phyloP scores from a whole-genome alignment of 2,888 invertebrate genomes.

The Leptopilina syphax region DNA sequence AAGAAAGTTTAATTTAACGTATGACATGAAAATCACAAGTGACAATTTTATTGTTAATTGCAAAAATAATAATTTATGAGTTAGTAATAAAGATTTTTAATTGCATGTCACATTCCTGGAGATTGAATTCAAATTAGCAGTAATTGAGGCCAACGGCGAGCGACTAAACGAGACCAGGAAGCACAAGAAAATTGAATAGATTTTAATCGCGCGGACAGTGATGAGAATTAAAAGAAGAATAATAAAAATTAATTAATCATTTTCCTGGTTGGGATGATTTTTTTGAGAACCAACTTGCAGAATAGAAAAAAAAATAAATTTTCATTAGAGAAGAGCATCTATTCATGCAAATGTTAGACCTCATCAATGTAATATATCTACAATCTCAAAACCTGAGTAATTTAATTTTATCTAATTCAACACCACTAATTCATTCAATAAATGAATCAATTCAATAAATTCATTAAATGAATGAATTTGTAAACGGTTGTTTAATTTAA shows the following conservation, averaged over 20 bases:
- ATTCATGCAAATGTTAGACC: too few species aligned
- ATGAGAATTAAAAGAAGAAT: background rate
- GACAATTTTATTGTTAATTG: background rate
- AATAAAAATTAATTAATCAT: background rate
- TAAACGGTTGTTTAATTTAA: too few species aligned
- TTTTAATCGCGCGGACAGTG: conserved; percentile 21
- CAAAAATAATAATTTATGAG: background rate
- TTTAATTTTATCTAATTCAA: too few species aligned
- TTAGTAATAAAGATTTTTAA: background rate
- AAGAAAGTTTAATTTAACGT: too few species aligned
- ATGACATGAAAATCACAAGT: too few species aligned
- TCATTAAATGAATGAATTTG: too few species aligned
- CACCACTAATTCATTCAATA: too few species aligned
- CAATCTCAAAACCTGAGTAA: too few species aligned
- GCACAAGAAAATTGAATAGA: conserved; percentile 21
- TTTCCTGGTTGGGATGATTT: background rate
- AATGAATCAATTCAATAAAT: too few species aligned
- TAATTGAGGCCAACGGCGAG: conserved; percentile 26
- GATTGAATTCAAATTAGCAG: conserved; percentile 24
- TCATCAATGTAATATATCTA: too few species aligned
- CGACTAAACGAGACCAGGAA: background rate
- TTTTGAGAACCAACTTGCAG: background rate
- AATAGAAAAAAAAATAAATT: background rate
- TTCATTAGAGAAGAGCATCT: background rate
- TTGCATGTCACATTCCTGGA: conserved; percentile 5